Evolutionary conservation across 2,888 invertebrate species (phyloP), one percentile per base, ranked within the genome.

Genomic region (Hemaris fuciformis): DNA sequence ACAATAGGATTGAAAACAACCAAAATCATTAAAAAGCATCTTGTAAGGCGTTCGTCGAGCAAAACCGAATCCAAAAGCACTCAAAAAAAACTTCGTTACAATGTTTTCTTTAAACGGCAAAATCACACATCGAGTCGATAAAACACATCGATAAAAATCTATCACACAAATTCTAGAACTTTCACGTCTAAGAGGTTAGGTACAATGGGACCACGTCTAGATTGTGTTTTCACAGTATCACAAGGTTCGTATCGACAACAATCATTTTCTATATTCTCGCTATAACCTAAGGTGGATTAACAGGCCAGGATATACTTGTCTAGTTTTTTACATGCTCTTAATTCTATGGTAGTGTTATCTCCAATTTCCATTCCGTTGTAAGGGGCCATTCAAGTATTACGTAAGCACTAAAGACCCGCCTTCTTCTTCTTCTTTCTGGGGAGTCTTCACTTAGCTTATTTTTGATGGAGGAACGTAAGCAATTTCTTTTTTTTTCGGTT

Each of bases 1-100:
- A 15, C 53, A 31, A 53, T 3, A 10, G 18, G 18, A 20, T 38
- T 38, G 10, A n/a, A n/a, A 38, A 38, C 8, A 43, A 1, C 5
- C 20, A 20, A 7, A 34, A 34, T 13, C 20, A 10, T 20, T 22
- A 18, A 20, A 10, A 53, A 53, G 53, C 53, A 27, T 48, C 48
- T 53, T 31, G n/a, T 3, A 53, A 53, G 48, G 27, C 27, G 48
- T 27, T 27, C 4, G 22, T 46, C n/a, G 27, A 53, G 53, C 53
- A 53, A 53, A 53, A 18, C 10, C 53, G 53, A 31, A 53, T 53
- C 18, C 53, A 53, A 53, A 53, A 53, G 53, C 53, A 31, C 53
- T 31, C 31, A 7, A 53, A 53, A 48, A 45, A 46, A n/a, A 6
- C n/a, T n/a, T 10, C 18, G n/a, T n/a, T n/a, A 23, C 2, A n/a